Percentiles rank a stretch among this genome's conserved stretches.
phyloP scores from a whole-genome alignment of 2,113 vertebrate species.

The Aegypius monachus region DNA sequence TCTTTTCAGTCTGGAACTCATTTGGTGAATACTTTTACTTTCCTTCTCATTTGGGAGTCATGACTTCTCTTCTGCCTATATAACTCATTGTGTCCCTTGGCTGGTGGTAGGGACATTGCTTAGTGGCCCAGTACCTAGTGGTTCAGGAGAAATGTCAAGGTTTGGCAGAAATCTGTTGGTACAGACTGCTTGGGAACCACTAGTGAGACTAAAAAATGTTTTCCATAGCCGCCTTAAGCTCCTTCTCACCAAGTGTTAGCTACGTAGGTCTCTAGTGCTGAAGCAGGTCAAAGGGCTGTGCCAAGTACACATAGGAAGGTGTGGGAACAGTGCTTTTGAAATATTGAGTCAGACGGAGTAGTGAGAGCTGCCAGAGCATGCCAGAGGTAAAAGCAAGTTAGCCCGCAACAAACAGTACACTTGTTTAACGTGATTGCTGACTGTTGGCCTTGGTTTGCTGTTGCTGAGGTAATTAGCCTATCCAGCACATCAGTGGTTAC shows the following conservation, averaged over 20 bases:
- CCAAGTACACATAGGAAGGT: background rate
- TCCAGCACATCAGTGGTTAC: background rate
- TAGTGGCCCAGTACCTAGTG: background rate
- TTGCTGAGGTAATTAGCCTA: background rate
- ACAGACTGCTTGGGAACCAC: background rate
- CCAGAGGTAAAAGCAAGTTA: background rate
- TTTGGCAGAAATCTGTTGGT: background rate
- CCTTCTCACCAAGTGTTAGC: background rate
- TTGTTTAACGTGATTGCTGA: background rate
- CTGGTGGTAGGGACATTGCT: background rate
- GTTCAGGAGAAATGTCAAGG: background rate
- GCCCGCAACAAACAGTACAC: accelerated
- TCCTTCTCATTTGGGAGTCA: background rate
- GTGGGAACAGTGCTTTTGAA: conserved; percentile 21
- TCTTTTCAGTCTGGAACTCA: background rate
- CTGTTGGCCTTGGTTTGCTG: background rate
- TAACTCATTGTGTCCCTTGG: background rate
- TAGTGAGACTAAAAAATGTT: background rate
- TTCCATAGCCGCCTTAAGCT: background rate
- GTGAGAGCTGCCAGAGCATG: background rate
- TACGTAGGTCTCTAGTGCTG: background rate
- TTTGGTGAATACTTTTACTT: background rate
- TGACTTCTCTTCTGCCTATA: background rate
- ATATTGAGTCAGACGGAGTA: background rate
- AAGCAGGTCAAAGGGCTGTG: conserved; percentile 16